These are phyloP conservation scores for Drosophila differens DNA, from an alignment of 2,888 invertebrate species.

Conservation along the genomic window DNA sequence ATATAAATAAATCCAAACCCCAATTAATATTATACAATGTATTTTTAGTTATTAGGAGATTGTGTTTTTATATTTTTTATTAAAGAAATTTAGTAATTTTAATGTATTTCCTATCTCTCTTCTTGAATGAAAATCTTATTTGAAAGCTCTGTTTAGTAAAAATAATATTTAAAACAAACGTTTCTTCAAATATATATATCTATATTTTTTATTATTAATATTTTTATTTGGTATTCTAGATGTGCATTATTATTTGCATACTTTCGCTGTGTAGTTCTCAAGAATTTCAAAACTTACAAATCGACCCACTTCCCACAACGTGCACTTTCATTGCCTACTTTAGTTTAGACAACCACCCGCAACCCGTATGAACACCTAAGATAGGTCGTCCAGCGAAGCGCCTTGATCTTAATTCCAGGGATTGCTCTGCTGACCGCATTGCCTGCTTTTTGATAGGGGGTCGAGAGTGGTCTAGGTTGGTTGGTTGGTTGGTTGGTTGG, in stretches of 20 bases:
- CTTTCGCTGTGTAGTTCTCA: background rate
- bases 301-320: slow-evolving; percentile 2
- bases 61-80: background rate
- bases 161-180: background rate
- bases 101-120: background rate
- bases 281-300: background rate
- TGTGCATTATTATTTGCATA: background rate
- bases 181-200: no score
- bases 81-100: background rate
- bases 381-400: slow-evolving; percentile 1
- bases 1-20: background rate
- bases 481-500: slow-evolving; percentile 9
- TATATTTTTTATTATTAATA: background rate
- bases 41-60: background rate
- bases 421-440: slow-evolving; percentile 40
- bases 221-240: background rate
- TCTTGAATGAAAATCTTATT: background rate
- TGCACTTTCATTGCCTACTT: slow-evolving; percentile 52
- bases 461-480: slow-evolving; percentile 2
- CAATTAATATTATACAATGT: no score
- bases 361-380: background rate
- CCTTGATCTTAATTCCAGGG: slow-evolving; percentile 65
- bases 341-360: slow-evolving; percentile 40
- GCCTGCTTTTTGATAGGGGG: background rate
- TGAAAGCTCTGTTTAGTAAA: background rate